phyloP scores from a whole-genome alignment of 2,113 vertebrate genomes.

The Alces alces region DNA sequence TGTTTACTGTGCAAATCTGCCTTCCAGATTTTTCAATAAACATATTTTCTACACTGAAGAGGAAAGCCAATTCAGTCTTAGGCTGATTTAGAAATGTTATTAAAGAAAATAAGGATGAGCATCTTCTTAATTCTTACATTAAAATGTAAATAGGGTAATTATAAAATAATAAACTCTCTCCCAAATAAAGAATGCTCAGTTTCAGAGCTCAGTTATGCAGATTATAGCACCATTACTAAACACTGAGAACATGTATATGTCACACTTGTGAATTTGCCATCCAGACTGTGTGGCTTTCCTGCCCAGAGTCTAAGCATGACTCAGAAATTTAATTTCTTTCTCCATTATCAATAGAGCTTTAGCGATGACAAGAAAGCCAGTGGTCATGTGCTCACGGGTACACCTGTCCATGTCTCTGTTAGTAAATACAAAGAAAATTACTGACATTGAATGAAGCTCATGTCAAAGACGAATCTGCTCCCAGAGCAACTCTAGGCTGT shows the following conservation, averaged over 20 bases:
- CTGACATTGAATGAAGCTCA: background rate
- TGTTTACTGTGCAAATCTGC: constrained; percentile 61
- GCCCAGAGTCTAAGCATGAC: constrained; percentile 5
- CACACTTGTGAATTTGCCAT: constrained; percentile 45
- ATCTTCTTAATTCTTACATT: constrained; percentile 69
- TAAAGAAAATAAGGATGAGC: constrained; percentile 64
- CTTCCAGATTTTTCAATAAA: constrained; percentile 68
- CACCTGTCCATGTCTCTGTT: background rate
- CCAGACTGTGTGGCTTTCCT: background rate
- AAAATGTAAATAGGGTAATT: constrained; percentile 70
- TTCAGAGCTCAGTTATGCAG: constrained; percentile 48
- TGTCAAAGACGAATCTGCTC: background rate
- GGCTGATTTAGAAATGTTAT: constrained; percentile 66
- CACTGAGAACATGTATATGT: constrained; percentile 18
- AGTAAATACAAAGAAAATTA: background rate
- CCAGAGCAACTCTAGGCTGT: background rate
- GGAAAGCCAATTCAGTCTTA: constrained; percentile 48
- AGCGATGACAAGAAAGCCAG: background rate
- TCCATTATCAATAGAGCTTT: background rate
- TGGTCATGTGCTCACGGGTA: background rate
- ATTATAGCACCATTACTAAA: constrained; percentile 51
- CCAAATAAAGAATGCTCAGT: constrained; percentile 60
- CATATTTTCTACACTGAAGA: constrained; percentile 64
- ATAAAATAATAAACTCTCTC: constrained; percentile 63
- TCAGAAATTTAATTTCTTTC: constrained; percentile 53